These are phyloP conservation scores for Cervus canadensis DNA, from an alignment of 2,113 vertebrate species.

Conservation along the genomic window DNA sequence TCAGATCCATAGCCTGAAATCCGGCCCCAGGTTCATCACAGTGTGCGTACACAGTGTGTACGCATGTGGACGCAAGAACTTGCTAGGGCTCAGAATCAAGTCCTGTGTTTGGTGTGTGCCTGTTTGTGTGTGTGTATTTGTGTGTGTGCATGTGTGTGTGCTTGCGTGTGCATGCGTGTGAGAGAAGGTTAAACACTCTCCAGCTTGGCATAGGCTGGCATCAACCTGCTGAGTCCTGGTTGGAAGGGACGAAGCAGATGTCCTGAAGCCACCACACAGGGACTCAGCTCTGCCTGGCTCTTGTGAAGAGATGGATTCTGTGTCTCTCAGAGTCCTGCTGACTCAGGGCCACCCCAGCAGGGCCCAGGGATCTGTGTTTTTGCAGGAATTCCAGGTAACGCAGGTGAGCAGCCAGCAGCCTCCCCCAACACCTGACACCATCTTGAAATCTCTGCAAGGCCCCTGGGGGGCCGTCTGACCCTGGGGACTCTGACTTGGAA, in stretches of 20 bases:
- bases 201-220: not conserved
- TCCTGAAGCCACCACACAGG: not conserved
- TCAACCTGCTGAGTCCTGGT: not conserved
- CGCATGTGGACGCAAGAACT: not conserved
- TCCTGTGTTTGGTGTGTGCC: not conserved
- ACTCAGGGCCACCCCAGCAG: not conserved
- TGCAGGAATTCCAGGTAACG: not conserved
- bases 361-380: not conserved
- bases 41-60: not conserved
- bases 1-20: not conserved
- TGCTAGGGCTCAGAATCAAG: not conserved
- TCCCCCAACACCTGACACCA: not conserved
- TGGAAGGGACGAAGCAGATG: not conserved
- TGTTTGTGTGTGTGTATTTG: not conserved
- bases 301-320: not conserved
- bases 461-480: not conserved
- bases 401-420: not conserved
- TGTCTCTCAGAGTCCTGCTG: not conserved
- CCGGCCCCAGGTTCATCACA: not conserved
- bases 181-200: not conserved
- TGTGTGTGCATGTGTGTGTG: not conserved
- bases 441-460: not conserved
- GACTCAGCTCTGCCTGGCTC: not conserved
- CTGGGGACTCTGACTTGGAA: not conserved
- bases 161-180: fast-evolving